Percentiles rank a stretch among this genome's conserved stretches.
phyloP scores from a whole-genome alignment of 2,888 invertebrate species.

The Branchinecta sandiegonensis region DNA sequence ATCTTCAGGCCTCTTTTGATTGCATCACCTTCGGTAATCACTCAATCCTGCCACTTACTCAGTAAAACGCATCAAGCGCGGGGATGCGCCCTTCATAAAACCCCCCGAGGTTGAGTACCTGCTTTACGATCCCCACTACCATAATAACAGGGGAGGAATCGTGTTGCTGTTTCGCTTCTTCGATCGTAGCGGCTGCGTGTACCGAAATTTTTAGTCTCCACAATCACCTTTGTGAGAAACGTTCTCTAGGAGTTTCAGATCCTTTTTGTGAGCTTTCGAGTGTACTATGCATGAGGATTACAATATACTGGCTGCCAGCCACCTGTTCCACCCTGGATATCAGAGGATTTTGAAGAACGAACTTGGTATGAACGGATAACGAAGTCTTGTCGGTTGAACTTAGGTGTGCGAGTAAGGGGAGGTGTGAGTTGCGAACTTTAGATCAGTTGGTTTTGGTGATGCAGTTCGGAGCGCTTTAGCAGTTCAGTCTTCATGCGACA shows the following conservation, averaged over 20 bases:
- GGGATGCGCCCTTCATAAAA: background rate
- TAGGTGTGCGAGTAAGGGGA: too few relatives aligned
- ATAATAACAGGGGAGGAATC: constrained; percentile 7
- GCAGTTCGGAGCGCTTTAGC: too few relatives aligned
- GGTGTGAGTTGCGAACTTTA: too few relatives aligned
- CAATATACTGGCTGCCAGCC: constrained; percentile 2
- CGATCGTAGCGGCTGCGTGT: constrained; percentile 2
- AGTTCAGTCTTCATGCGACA: too few relatives aligned
- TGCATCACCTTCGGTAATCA: too few relatives aligned
- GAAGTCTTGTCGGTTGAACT: too few relatives aligned
- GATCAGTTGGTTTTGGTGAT: too few relatives aligned
- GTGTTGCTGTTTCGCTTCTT: too few relatives aligned
- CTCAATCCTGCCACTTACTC: too few relatives aligned
- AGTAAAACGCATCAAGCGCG: too few relatives aligned
- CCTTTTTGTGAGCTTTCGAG: background rate
- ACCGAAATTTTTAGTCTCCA: background rate
- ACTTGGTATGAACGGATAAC: background rate
- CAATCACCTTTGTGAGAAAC: background rate
- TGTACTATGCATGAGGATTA: constrained; percentile 11
- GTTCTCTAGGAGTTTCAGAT: background rate
- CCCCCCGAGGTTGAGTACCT: constrained; percentile 10
- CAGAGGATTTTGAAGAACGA: constrained; percentile 1
- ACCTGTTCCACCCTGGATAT: constrained; percentile 7
- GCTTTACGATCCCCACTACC: constrained; percentile 2
- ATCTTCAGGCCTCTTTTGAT: too few relatives aligned